Evolutionary conservation across 2,797 vertebrate genomes (phyloP).

Genomic region (Xenentodon cancila): DNA sequence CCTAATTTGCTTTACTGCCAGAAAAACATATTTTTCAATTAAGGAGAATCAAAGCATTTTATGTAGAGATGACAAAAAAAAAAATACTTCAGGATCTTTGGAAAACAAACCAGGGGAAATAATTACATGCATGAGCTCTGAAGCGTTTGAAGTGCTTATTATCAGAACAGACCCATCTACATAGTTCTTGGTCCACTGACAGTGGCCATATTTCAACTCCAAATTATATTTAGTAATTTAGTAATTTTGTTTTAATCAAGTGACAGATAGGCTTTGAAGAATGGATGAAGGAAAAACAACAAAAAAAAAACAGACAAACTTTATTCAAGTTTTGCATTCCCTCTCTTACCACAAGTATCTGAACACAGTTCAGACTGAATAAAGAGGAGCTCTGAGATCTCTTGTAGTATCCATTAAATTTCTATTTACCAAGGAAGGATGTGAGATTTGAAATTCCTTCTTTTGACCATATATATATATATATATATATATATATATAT

Average conservation of each 20-base stretch:
- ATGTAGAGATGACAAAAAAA: constrained; percentile 38
- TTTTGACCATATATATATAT: too few relatives aligned
- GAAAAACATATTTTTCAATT: constrained; percentile 31
- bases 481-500: too few relatives aligned
- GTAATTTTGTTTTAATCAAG: not conserved
- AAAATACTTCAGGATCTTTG: constrained; percentile 38
- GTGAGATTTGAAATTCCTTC: too few relatives aligned
- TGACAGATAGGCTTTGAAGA: too few relatives aligned
- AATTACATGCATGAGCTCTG: constrained; percentile 37
- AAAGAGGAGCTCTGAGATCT: too few relatives aligned
- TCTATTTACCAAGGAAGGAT: too few relatives aligned
- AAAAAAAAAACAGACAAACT: too few relatives aligned
- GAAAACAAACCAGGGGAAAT: constrained; percentile 34
- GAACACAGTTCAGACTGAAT: too few relatives aligned
- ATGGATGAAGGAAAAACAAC: too few relatives aligned
- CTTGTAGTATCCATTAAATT: too few relatives aligned
- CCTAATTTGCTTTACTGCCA: constrained; percentile 11
- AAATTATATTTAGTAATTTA: constrained; percentile 3
- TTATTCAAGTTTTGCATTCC: too few relatives aligned
- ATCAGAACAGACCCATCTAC: constrained; percentile 11
- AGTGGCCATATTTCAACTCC: constrained; percentile 11
- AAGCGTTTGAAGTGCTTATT: constrained; percentile 14
- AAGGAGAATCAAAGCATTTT: constrained; percentile 27
- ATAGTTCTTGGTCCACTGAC: constrained; percentile 7
- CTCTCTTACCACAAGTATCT: too few relatives aligned